A percentile compares a stretch with the other conserved stretches of the same genome.
Evolutionary conservation across 2,113 vertebrate genomes (phyloP).

Genomic region (Dicentrarchus labrax): DNA sequence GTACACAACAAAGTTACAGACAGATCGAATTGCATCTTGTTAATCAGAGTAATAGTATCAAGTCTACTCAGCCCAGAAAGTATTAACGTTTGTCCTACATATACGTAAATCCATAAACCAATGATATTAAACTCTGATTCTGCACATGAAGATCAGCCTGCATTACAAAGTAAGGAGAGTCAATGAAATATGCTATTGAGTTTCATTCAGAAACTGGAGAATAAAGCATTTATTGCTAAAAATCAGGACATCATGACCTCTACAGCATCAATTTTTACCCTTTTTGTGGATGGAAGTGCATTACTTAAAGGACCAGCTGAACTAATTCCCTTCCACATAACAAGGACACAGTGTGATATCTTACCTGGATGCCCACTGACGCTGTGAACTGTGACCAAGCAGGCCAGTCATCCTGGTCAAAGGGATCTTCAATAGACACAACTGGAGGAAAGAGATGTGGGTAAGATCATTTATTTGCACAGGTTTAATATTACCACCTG

Average conservation of each 20-base stretch:
- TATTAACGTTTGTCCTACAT: background rate
- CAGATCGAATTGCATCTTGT: background rate
- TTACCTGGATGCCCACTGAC: slow-evolving; percentile 90
- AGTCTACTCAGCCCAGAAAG: background rate
- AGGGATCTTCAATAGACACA: slow-evolving; percentile 95
- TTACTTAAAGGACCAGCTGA: background rate
- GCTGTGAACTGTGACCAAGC: slow-evolving; percentile 93
- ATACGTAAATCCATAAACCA: background rate
- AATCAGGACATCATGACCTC: background rate
- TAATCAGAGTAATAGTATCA: background rate
- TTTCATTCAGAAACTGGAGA: background rate
- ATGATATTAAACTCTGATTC: background rate
- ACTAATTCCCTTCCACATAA: background rate
- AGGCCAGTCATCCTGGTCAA: slow-evolving; percentile 96
- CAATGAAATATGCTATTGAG: background rate
- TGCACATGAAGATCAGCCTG: background rate
- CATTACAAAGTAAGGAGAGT: background rate
- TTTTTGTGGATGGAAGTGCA: background rate
- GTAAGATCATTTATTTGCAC: background rate
- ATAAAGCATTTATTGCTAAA: background rate
- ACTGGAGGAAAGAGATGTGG: slow-evolving; percentile 78
- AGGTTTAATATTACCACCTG: background rate
- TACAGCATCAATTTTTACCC: background rate
- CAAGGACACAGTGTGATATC: background rate
- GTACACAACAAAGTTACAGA: background rate